Evolutionary conservation across 2,113 vertebrate genomes (phyloP).

Genomic region (Naja naja): DNA sequence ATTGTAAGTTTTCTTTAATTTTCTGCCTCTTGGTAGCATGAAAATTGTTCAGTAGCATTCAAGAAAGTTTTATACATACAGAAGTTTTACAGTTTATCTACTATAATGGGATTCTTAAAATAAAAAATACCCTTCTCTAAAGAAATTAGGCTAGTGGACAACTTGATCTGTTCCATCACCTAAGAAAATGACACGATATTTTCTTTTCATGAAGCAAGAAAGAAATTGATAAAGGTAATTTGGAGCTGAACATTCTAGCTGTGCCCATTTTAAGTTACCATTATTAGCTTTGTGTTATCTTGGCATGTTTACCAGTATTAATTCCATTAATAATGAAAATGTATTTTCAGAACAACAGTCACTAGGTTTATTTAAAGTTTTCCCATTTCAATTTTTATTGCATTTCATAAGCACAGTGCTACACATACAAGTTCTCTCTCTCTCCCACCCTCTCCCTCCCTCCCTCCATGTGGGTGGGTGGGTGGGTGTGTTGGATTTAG

Average conservation of each 20-base stretch:
- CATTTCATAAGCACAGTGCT: neutral
- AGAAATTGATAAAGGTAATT: neutral
- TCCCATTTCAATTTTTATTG: neutral
- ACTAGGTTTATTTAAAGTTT: neutral
- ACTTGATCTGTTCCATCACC: neutral
- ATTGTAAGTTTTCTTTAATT: neutral
- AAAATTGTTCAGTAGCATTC: neutral
- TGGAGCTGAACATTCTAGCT: neutral
- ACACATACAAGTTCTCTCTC: neutral
- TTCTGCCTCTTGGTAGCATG: neutral
- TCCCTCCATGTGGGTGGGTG: no score
- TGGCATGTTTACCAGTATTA: neutral
- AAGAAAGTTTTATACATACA: neutral
- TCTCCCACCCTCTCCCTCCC: rapidly evolving
- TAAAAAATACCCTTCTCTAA: neutral
- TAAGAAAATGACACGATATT: neutral
- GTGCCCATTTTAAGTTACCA: neutral
- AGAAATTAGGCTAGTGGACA: neutral
- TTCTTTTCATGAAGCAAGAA: neutral
- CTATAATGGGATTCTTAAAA: neutral
- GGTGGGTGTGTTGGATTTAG: neutral
- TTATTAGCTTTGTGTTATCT: neutral
- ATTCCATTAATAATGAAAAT: neutral
- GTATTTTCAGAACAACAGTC: neutral
- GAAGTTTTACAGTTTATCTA: neutral